Conservation (phyloP, 1,140 invertebrate genomes). For the Plodia interpunctella region DNA sequence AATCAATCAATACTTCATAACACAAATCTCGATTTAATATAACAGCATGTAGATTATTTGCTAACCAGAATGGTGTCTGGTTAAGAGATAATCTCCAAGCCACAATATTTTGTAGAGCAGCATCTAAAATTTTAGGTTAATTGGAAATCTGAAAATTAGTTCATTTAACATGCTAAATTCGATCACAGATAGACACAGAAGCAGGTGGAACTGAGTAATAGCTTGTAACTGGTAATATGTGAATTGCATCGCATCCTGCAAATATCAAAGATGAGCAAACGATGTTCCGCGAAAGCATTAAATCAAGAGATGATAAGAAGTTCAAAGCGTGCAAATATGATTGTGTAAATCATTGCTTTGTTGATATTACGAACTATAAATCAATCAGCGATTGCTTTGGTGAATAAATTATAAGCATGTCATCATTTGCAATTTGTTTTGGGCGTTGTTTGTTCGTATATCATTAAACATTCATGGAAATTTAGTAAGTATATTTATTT, state of each 20-base stretch:
- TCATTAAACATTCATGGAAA: constrained; percentile 10
- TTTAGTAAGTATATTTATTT: neutral
- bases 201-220: neutral
- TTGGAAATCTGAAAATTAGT: too few species aligned
- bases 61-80: too few species aligned
- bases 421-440: constrained; percentile 22
- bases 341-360: constrained; percentile 56
- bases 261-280: constrained; percentile 28
- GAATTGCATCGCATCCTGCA: constrained; percentile 32
- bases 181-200: neutral
- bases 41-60: too few species aligned
- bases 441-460: constrained; percentile 13
- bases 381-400: constrained; percentile 37
- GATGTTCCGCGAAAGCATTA: constrained; percentile 43
- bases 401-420: constrained; percentile 27
- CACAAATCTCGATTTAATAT: too few species aligned
- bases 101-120: too few species aligned
- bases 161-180: too few species aligned
- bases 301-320: constrained; percentile 57
- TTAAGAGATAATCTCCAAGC: too few species aligned
- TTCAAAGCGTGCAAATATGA: constrained; percentile 51
- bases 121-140: too few species aligned
- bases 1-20: too few species aligned
- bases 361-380: constrained; percentile 39
- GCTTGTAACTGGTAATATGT: constrained; percentile 21